A percentile compares a stretch with the other conserved stretches of the same genome.
Evolutionary conservation across 2,113 vertebrate species (phyloP).

Genomic region (Saimiri boliviensis): DNA sequence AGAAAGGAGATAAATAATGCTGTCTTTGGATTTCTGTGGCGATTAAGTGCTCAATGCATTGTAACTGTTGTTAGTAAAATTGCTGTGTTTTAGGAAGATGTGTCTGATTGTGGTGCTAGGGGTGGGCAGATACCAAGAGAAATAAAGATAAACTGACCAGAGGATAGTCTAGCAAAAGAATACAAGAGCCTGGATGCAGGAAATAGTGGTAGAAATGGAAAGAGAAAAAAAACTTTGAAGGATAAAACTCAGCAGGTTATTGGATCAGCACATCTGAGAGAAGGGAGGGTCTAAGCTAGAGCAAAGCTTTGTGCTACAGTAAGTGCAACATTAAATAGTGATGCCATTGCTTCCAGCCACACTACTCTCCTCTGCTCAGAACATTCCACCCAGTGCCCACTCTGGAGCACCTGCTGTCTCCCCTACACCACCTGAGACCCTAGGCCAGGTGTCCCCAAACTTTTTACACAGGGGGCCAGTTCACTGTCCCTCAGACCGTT

Average conservation of each 20-base stretch:
- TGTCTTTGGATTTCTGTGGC: background rate
- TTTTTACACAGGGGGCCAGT: too few relatives aligned
- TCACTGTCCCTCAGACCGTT: too few relatives aligned
- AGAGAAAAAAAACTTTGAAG: background rate
- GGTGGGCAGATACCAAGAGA: background rate
- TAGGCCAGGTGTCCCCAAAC: too few relatives aligned
- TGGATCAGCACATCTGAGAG: background rate
- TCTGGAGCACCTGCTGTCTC: background rate
- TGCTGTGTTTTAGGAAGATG: background rate
- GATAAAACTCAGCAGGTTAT: background rate
- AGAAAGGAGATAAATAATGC: background rate
- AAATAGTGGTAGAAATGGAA: background rate
- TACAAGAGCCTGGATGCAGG: background rate
- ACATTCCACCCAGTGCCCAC: too few relatives aligned
- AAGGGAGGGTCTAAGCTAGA: background rate
- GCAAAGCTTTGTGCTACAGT: background rate
- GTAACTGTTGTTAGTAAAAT: background rate
- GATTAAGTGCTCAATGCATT: background rate
- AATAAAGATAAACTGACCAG: background rate
- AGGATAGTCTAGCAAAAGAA: background rate
- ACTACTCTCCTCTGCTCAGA: background rate
- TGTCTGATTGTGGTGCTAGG: background rate
- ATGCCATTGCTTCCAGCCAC: background rate
- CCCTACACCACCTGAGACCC: background rate
- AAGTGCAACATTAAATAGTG: background rate